Evolutionary conservation across 2,797 vertebrate genomes (phyloP).

Genomic region (Enteromius fasciolatus): DNA sequence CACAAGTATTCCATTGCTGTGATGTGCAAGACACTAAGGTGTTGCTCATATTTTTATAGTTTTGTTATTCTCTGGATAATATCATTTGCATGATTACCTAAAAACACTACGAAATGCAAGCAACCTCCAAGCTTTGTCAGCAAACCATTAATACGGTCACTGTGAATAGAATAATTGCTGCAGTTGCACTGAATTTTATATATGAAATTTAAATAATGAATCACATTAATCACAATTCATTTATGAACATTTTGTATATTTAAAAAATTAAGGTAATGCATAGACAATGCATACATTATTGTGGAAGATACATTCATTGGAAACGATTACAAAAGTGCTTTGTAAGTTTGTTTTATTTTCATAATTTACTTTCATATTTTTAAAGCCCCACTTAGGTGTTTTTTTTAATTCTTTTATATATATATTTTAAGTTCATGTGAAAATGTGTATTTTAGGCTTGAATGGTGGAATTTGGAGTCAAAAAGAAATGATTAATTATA

Average conservation of each 20-base stretch:
- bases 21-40: neutral
- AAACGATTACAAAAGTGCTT: neutral
- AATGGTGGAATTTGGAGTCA: neutral
- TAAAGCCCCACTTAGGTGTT: too few relatives aligned
- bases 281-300: neutral
- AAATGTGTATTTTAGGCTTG: neutral
- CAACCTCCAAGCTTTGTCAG: neutral
- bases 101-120: neutral
- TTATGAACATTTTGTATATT: neutral
- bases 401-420: too few relatives aligned
- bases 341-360: neutral
- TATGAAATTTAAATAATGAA: neutral
- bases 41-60: neutral
- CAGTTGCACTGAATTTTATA: neutral
- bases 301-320: neutral
- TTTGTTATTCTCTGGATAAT: neutral
- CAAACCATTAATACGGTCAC: neutral
- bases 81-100: neutral
- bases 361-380: neutral
- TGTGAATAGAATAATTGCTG: neutral
- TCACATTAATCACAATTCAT: neutral
- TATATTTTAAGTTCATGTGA: neutral
- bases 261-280: neutral
- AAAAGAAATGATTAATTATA: neutral
- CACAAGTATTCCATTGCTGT: constrained; percentile 5